Base-by-base conservation (phyloP, 2,888 invertebrate species). In the Nyleta sp. region DNA sequence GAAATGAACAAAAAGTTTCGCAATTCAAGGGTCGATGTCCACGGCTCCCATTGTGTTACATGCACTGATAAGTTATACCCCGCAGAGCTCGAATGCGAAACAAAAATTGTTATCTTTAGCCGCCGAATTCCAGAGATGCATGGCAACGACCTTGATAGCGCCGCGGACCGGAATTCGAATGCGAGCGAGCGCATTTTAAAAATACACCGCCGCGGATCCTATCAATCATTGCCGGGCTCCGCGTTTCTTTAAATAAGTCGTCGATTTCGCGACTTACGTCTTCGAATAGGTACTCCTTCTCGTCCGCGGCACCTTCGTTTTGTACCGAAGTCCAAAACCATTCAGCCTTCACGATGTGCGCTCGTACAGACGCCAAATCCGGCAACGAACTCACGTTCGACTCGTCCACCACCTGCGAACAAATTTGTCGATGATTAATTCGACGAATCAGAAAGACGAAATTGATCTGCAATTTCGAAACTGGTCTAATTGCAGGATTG, bases 291-390 rank as follows among this genome's bases (percentile, higher is more conserved):
- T 98, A 98, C 83, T 98, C 95, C 88, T 95, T 94, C 91, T 98
- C 99, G 87, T 96, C 96, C 78, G 97, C 97, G 86, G 96, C 96
- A 82, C 96, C 96, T 87, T 98, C 97, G 92, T 98, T 97, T 91
- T 98, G 98, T 78, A 99, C 97, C 52, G 98, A 98, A 38, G 96
- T 97, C 99, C 99, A 99, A 92, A 99, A 99, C 99, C 99, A 99
- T 92, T 98, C 97, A 5, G 96, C 96, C 91, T 96, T 97, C 64
- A 97, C 95, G 80, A 97, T 93, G 89, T 95, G 95, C 24, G 95
- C 95, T 84, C 94, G 93, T 13, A 91, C 87, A 78, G 93, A 91
- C 77, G 94, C 94, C 67, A 95, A 94, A 87, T 95, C 96, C 46
- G 95, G 95, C 81, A 95, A 93, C 55, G 94, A 92, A 85, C 93